Evolutionary conservation across 1,140 invertebrate species (phyloP).

Genomic region (Papilio polytes): DNA sequence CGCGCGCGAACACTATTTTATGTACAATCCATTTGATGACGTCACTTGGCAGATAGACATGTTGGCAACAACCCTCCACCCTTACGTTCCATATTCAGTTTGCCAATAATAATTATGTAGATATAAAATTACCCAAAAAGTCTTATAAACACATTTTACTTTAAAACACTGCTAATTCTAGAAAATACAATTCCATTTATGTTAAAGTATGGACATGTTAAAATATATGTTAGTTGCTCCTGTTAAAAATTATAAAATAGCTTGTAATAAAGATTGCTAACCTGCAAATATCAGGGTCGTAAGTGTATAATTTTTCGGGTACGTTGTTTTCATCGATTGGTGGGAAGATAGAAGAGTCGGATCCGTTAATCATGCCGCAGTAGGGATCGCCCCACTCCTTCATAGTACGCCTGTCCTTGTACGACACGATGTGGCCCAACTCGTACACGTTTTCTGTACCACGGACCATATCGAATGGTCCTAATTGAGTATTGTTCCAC

Average conservation of each 20-base stretch:
- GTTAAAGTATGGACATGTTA: too few species aligned
- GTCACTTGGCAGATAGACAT: conserved; percentile 1
- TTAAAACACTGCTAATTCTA: too few species aligned
- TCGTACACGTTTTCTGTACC: conserved; percentile 78
- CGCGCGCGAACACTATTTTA: neutral
- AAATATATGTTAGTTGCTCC: neutral
- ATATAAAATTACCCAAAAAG: neutral
- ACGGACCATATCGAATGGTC: conserved; percentile 83
- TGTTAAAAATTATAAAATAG: neutral
- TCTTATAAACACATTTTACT: neutral
- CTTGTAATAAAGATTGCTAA: conserved; percentile 48
- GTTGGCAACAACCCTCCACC: neutral
- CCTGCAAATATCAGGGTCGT: conserved; percentile 86
- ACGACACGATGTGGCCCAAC: conserved; percentile 83
- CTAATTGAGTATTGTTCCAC: conserved; percentile 84
- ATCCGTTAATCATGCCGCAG: conserved; percentile 85
- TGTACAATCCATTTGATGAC: neutral
- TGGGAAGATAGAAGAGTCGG: conserved; percentile 85
- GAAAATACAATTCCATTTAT: too few species aligned
- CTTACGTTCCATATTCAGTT: neutral
- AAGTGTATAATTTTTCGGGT: conserved; percentile 79
- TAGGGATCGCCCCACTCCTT: conserved; percentile 76
- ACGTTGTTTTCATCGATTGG: conserved; percentile 79
- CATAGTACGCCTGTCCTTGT: conserved; percentile 74
- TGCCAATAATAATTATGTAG: neutral